phyloP scores from a whole-genome alignment of 2,797 vertebrate species.

The Acipenser ruthenus region DNA sequence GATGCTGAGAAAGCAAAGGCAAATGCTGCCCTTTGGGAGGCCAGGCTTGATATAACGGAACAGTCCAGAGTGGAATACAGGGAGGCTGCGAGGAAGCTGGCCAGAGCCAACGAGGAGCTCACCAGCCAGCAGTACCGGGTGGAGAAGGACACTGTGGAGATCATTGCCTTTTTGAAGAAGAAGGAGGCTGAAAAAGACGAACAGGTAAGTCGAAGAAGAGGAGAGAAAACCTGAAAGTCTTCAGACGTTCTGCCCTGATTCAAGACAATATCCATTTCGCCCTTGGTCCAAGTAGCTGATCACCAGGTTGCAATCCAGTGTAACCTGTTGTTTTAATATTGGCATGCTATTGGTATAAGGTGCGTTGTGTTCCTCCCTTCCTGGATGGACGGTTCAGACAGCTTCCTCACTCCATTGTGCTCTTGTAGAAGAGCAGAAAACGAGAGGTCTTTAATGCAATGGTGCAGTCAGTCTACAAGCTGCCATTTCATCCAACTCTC shows the following conservation, averaged over 20 bases:
- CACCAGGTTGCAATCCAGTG: neutral
- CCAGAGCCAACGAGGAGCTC: constrained; percentile 61
- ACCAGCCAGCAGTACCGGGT: constrained; percentile 53
- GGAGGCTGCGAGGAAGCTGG: constrained; percentile 50
- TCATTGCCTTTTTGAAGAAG: constrained; percentile 49
- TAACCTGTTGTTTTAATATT: no score
- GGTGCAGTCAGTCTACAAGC: no score
- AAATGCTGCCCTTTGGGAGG: constrained; percentile 72
- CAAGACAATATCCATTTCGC: constrained; percentile 8
- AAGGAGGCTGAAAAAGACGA: constrained; percentile 58
- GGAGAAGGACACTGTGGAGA: constrained; percentile 62
- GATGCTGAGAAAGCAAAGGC: constrained; percentile 65
- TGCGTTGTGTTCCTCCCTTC: no score
- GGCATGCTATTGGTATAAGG: no score
- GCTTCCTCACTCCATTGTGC: no score
- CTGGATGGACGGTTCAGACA: no score
- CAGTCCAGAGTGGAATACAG: constrained; percentile 58
- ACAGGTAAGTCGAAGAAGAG: constrained; percentile 42
- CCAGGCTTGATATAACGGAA: constrained; percentile 59
- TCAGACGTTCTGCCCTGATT: neutral
- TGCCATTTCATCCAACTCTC: no score
- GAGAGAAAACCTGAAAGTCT: no score
- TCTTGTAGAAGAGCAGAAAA: no score
- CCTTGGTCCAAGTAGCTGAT: neutral
- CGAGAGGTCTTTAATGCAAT: no score